Percentiles rank a stretch among this genome's conserved stretches.
Evolutionary conservation across 2,888 invertebrate species (phyloP).

Genomic region (Fragum fragum): DNA sequence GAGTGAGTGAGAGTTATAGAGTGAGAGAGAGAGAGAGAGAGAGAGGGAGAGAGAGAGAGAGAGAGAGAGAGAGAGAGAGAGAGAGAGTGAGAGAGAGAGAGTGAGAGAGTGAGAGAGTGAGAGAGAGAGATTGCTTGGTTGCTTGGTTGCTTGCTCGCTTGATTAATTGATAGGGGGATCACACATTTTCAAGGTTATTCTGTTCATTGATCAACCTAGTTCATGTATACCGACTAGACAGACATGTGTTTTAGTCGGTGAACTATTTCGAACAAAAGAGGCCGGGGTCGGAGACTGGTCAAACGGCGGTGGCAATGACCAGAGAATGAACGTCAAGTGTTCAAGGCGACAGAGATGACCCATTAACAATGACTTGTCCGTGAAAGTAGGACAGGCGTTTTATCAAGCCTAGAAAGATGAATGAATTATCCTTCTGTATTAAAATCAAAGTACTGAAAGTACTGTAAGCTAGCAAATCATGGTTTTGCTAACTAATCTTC

Average conservation of each 20-base stretch:
- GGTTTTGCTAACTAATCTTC: too few relatives aligned
- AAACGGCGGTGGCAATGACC: conserved; percentile 17
- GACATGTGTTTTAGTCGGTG: conserved; percentile 3
- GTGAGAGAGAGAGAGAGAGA: conserved; percentile 42
- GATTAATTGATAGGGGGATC: too few relatives aligned
- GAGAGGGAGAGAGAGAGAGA: conserved; percentile 34
- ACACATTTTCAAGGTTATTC: too few relatives aligned
- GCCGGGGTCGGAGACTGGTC: conserved; percentile 22
- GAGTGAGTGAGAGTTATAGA: too few relatives aligned
- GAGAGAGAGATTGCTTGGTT: too few relatives aligned
- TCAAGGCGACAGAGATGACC: background rate
- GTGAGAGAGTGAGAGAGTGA: conserved; percentile 40
- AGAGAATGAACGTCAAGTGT: background rate
- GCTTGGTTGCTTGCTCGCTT: too few relatives aligned
- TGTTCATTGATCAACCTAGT: too few relatives aligned
- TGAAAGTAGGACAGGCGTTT: background rate
- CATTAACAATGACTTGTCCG: background rate
- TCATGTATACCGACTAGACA: background rate
- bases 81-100: conserved; percentile 30
- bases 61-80: conserved; percentile 32
- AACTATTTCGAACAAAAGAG: background rate
- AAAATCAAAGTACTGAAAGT: too few relatives aligned
- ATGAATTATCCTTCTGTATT: too few relatives aligned
- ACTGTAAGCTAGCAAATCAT: too few relatives aligned
- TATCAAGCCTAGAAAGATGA: background rate